phyloP scores from a whole-genome alignment of 2,113 vertebrate species.

The Dendropsophus ebraccatus region DNA sequence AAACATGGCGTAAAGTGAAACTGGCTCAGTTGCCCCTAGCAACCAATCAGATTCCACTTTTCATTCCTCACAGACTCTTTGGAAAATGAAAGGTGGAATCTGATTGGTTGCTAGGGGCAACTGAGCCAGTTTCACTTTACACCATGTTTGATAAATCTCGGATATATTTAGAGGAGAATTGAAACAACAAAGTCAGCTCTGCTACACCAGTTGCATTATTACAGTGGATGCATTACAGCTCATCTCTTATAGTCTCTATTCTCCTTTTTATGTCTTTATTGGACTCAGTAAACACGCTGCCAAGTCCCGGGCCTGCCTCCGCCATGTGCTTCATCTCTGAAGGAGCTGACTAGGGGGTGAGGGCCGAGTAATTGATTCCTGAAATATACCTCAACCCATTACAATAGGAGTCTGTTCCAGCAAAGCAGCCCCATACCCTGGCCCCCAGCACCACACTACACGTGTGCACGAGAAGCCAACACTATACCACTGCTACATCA shows the following conservation, averaged over 20 bases:
- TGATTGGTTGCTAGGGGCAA: no score
- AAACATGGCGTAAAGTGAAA: no score
- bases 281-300: background rate
- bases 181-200: background rate
- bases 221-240: background rate
- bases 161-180: no score
- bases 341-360: background rate
- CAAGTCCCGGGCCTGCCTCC: background rate
- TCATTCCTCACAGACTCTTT: no score
- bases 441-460: slow-evolving; percentile 19
- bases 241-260: background rate
- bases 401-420: slow-evolving; percentile 62
- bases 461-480: background rate
- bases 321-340: slow-evolving; percentile 32
- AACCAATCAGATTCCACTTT: no score
- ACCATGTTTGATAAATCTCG: no score
- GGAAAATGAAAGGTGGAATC: no score
- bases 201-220: background rate
- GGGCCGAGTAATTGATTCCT: slow-evolving; percentile 59
- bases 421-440: slow-evolving; percentile 26
- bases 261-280: background rate
- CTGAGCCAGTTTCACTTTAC: no score
- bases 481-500: background rate
- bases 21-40: no score
- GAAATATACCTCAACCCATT: slow-evolving; percentile 55